phyloP scores from a whole-genome alignment of 1,140 invertebrate species.

The Bradysia coprophila region DNA sequence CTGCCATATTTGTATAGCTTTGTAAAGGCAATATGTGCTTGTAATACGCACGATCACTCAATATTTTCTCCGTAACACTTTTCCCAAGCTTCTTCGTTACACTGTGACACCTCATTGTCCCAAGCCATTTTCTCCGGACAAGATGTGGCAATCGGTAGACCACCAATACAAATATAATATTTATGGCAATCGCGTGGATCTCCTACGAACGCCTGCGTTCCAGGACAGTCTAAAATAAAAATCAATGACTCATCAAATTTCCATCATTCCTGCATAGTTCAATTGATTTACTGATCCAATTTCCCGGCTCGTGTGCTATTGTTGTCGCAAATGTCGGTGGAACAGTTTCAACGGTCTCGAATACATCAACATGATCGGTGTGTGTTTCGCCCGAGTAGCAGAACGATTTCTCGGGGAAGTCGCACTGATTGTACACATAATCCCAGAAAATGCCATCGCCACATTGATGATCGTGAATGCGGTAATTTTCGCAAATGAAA shows the following conservation, averaged over 20 bases:
- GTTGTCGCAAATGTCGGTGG: neutral
- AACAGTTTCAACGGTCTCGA: neutral
- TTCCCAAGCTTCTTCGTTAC: neutral
- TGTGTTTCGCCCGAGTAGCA: too few relatives aligned
- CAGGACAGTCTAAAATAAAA: conserved; percentile 10
- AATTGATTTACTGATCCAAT: neutral
- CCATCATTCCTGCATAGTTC: too few relatives aligned
- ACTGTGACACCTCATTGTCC: conserved; percentile 6
- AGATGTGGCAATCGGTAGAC: conserved; percentile 15
- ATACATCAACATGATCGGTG: too few relatives aligned
- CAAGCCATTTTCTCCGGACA: conserved; percentile 16
- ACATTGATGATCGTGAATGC: conserved; percentile 15
- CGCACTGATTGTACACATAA: neutral
- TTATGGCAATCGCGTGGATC: conserved; percentile 16
- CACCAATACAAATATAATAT: conserved; percentile 18
- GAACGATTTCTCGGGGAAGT: neutral
- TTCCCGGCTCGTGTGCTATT: neutral
- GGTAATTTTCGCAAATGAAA: conserved; percentile 17
- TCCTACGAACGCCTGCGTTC: conserved; percentile 13
- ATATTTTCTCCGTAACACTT: too few relatives aligned
- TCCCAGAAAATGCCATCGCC: conserved; percentile 13
- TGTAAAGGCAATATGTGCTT: too few relatives aligned
- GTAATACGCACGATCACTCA: too few relatives aligned
- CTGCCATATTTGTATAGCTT: too few relatives aligned
- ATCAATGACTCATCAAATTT: too few relatives aligned